Base-by-base conservation (phyloP, 2,888 invertebrate species). In the Tipula lateralis region DNA sequence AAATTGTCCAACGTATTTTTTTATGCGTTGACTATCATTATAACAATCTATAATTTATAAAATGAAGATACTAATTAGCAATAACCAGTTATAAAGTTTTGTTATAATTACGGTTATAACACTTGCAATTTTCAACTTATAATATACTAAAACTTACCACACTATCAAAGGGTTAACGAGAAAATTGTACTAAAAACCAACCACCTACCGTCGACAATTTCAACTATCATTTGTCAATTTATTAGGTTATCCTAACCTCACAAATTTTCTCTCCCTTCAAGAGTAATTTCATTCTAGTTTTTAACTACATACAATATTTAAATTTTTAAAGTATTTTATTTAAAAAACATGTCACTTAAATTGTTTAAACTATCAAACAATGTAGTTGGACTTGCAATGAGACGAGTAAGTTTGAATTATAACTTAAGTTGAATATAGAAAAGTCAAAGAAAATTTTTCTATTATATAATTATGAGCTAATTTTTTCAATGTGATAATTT, bases 341-440 rank as follows among this genome's bases (percentile, higher is more conserved):
- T 83, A 1, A 83, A 36, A 36, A 39, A 39, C n/a, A 84, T 84
- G 84, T 44, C 84, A n/a, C 29, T 50, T 12, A 44, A 50, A 30
- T 29, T 84, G 9, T 44, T 84, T 50, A 84, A 84, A 50, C 16
- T 84, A 84, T 84, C 84, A 12, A 44, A 84, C 29, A 34, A 44
- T 44, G 44, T 84, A n/a, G 30, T 84, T 16, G 50, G 24, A 5
- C n/a, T 50, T 30, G 29, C n/a, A 9, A 29, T 50, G 13, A 44
- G 30, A 50, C 44, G 84, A n/a, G 84, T 84, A 84, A 84, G 24
- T 24, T 66, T 66, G 19, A 24, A n/a, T 39, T 39, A 5, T 39
- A n/a, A n/a, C 39, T n/a, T 39, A n/a, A 16, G 3, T 66, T 24
- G 13, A 39, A 32, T n/a, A n/a, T n/a, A 24, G 24, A 66, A 2